A percentile compares a stretch with the other conserved stretches of the same genome.
Evolutionary conservation across 2,888 invertebrate species (phyloP).

Genomic region (Hypolimnas misippus): DNA sequence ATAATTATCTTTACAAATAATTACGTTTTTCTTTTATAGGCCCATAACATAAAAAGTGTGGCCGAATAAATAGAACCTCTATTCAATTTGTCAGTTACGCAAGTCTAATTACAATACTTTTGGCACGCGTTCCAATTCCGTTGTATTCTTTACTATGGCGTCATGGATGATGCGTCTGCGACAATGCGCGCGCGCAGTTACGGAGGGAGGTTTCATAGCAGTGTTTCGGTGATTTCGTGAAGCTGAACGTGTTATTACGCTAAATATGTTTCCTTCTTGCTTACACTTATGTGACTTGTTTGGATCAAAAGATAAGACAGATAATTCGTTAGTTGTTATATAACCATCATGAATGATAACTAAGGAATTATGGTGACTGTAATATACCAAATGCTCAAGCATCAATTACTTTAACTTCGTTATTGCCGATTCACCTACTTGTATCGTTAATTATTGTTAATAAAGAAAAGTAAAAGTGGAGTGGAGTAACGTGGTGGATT

Average conservation of each 20-base stretch:
- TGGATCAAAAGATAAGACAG: neutral
- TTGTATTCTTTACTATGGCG: slow-evolving; percentile 42
- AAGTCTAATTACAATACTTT: slow-evolving; percentile 24
- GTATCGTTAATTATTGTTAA: too few relatives aligned
- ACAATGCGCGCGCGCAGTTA: slow-evolving; percentile 36
- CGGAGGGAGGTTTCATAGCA: slow-evolving; percentile 53
- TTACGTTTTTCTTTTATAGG: too few relatives aligned
- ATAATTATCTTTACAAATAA: too few relatives aligned
- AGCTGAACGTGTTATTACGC: slow-evolving; percentile 48
- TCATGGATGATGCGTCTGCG: slow-evolving; percentile 66
- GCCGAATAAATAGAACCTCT: neutral
- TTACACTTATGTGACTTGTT: too few relatives aligned
- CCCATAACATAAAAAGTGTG: neutral
- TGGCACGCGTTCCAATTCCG: slow-evolving; percentile 34
- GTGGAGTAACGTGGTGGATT: too few relatives aligned
- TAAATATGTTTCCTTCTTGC: neutral
- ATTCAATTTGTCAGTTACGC: slow-evolving; percentile 18
- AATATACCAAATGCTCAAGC: too few relatives aligned
- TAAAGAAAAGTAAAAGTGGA: too few relatives aligned
- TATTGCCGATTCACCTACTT: too few relatives aligned
- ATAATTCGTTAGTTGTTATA: neutral
- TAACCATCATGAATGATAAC: too few relatives aligned
- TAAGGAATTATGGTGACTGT: too few relatives aligned
- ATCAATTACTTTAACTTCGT: too few relatives aligned
- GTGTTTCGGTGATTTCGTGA: slow-evolving; percentile 55